Evolutionary conservation across 2,113 vertebrate genomes (phyloP).

Genomic region (Misgurnus anguillicaudatus): DNA sequence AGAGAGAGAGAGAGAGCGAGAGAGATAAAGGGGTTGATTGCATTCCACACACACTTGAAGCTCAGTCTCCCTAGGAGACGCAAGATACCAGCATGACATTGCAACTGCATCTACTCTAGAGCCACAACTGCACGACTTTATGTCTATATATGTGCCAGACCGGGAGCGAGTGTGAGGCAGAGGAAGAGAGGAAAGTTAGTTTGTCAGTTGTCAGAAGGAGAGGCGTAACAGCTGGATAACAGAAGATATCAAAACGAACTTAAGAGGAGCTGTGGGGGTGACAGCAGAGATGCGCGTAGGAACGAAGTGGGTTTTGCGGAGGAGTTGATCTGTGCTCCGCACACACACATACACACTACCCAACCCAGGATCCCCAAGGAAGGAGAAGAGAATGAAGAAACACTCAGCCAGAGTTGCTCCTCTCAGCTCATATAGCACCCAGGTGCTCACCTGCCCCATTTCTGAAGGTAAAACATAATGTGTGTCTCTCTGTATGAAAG

Average conservation of each 20-base stretch:
- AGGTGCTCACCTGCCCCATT: slow-evolving; percentile 76
- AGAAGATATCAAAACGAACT: slow-evolving; percentile 12
- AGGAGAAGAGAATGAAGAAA: slow-evolving; percentile 83
- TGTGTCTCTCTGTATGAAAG: slow-evolving; percentile 1
- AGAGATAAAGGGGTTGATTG: slow-evolving; percentile 68
- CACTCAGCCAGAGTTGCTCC: slow-evolving; percentile 82
- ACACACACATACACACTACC: slow-evolving; percentile 37
- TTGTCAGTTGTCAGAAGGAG: slow-evolving; percentile 34
- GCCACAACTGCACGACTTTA: slow-evolving; percentile 60
- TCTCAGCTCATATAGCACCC: slow-evolving; percentile 76
- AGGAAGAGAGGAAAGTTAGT: slow-evolving; percentile 44
- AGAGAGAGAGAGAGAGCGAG: slow-evolving; percentile 57
- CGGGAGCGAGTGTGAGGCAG: slow-evolving; percentile 39
- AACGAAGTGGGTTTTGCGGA: slow-evolving; percentile 63
- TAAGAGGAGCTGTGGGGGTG: slow-evolving; percentile 52
- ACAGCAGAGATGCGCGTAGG: slow-evolving; percentile 59
- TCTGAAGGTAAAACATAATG: slow-evolving; percentile 72
- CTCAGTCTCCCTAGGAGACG: slow-evolving; percentile 79
- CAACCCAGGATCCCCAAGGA: slow-evolving; percentile 55
- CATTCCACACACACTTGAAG: slow-evolving; percentile 74
- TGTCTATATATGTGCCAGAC: slow-evolving; percentile 48
- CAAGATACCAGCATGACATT: slow-evolving; percentile 68
- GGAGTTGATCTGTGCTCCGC: slow-evolving; percentile 57
- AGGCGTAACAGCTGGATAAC: slow-evolving; percentile 13
- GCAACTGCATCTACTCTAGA: slow-evolving; percentile 61